Evolutionary conservation across 2,888 invertebrate species (phyloP), one percentile per base, ranked within the genome.

Genomic region (Carterocephalus palaemon): DNA sequence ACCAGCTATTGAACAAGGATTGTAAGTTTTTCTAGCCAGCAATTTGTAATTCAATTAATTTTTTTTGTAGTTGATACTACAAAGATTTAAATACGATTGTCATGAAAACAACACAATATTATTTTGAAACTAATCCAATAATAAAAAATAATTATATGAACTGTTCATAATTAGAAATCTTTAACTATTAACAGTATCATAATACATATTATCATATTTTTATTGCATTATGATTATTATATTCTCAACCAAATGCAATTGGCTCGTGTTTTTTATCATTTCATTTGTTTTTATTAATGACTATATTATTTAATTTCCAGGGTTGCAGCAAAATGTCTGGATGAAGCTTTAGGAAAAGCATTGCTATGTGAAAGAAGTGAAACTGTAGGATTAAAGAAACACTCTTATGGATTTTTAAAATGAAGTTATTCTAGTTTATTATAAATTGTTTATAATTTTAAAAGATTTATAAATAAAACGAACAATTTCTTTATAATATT

Each of bases 1-100:
- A 36, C 89, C 90, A 59, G 91, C 92, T 48, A 83, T 95, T 8
- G 87, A 90, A 75, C 89, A 93, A 61, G 96, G 94, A 37, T 87
- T 90, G 69, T 89, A 86, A 61, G 91, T 93, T 4, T 22, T 16
- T 12, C n/a, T n/a, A n/a, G n/a, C n/a, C n/a, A n/a, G 4, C 20
- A 29, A 9, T 33, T 22, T 28, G 13, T 1, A 39, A 2, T 10
- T n/a, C 7, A 24, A 2, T 17, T 15, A 17, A 17, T 7, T 39
- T n/a, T 19, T 24, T 4, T 1, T 29, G 23, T 41, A 10, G n/a
- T 10, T 33, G 4, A n/a, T n/a, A n/a, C n/a, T n/a, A n/a, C n/a
- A n/a, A n/a, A n/a, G n/a, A n/a, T n/a, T n/a, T n/a, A n/a, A n/a
- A n/a, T n/a, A n/a, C n/a, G n/a, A n/a, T n/a, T n/a, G n/a, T n/a